Conservation (phyloP, 2,797 vertebrate species). For the Apogon hyalosoma region DNA sequence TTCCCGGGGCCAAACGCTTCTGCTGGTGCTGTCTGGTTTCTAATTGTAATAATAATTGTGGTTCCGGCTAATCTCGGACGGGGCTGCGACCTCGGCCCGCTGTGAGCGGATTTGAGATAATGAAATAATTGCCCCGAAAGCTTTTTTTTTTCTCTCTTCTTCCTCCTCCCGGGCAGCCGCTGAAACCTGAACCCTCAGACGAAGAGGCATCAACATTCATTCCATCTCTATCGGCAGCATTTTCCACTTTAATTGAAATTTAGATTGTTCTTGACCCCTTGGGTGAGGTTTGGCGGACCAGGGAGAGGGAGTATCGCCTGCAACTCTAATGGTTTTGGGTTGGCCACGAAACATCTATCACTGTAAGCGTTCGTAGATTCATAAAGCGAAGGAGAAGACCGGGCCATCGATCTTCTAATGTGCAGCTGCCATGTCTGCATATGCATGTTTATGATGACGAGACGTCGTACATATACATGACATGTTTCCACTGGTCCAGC, state of each 20-base stretch:
- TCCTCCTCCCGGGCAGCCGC: constrained; percentile 20
- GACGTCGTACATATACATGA: constrained; percentile 1
- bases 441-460: constrained; percentile 39
- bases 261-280: constrained; percentile 76
- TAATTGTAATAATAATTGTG: constrained; percentile 83
- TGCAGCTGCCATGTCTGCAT: constrained; percentile 28
- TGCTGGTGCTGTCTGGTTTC: constrained; percentile 60
- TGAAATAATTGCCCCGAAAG: constrained; percentile 78
- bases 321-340: constrained; percentile 43
- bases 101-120: constrained; percentile 71
- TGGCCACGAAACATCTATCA: constrained; percentile 42
- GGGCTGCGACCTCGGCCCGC: constrained; percentile 54
- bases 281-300: constrained; percentile 53
- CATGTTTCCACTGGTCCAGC: constrained; percentile 2
- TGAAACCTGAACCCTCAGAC: constrained; percentile 62
- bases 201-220: constrained; percentile 66
- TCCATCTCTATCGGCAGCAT: constrained; percentile 53
- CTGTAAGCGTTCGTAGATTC: constrained; percentile 22
- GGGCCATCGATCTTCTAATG: constrained; percentile 45
- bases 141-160: no score
- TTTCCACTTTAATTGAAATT: constrained; percentile 77
- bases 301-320: constrained; percentile 23
- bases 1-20: constrained; percentile 63
- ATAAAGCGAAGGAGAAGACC: constrained; percentile 31
- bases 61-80: constrained; percentile 67